Conservation (phyloP, 1,140 invertebrate genomes). For the Conus betulinus region DNA sequence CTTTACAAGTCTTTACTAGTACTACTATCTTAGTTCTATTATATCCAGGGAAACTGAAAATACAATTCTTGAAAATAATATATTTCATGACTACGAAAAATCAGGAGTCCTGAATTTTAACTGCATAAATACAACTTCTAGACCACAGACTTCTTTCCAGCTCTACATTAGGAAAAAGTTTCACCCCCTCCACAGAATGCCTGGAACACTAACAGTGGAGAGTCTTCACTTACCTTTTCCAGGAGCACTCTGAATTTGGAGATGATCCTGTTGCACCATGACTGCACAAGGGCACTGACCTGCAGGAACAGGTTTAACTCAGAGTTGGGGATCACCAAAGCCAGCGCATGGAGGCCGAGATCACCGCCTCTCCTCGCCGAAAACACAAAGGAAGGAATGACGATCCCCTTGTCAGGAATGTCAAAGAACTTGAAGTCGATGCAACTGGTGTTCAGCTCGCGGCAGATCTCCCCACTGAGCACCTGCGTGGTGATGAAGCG, state of each 20-base stretch:
- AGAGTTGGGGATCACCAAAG: conserved; percentile 60
- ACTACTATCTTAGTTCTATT: no score
- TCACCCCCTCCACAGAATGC: no score
- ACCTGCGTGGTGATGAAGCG: conserved; percentile 60
- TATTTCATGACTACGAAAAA: background rate
- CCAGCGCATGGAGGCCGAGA: conserved; percentile 61
- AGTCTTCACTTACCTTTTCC: conserved; percentile 55
- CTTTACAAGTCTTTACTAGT: no score
- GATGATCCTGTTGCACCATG: conserved; percentile 61
- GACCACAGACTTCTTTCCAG: background rate
- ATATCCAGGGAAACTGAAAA: no score
- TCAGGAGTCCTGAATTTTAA: background rate
- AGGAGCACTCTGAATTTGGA: conserved; percentile 63
- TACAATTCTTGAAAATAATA: no score
- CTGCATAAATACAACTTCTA: background rate
- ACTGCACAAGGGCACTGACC: conserved; percentile 48
- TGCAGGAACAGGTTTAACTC: conserved; percentile 56
- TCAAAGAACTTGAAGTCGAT: conserved; percentile 65
- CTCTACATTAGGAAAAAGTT: no score
- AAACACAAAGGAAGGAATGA: conserved; percentile 66
- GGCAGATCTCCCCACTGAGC: conserved; percentile 68
- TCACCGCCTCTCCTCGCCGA: conserved; percentile 55
- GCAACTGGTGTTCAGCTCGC: conserved; percentile 55
- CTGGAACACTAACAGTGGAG: background rate
- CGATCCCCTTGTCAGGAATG: conserved; percentile 57